Base-by-base conservation (phyloP, 1,140 invertebrate species). In the Stratiolaelaps scimitus region DNA sequence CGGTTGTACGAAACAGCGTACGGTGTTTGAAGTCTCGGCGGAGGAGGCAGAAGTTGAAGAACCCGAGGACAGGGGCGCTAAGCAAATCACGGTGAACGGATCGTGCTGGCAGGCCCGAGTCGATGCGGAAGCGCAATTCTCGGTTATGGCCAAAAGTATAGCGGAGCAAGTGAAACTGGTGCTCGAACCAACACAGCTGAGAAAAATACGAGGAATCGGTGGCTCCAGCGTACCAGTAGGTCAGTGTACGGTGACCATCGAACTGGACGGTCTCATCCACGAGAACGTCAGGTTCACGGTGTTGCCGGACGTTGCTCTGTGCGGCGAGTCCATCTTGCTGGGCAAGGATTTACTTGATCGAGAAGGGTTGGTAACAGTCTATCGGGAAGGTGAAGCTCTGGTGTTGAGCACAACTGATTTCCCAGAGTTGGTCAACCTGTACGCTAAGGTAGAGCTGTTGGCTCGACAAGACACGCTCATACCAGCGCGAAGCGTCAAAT, bases 301-400 rank as follows among this genome's bases (percentile, higher is more conserved):
- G n/a, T n/a, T 45, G 44, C 44, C 44, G 44, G 44, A 45, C 44
- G 44, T 13, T 45, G 44, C 44, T n/a, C 13, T 45, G 44, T 45
- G 13, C 13, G 44, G 44, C 44, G 44, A 45, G n/a, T 13, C 13
- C 13, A 45, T 45, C 13, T n/a, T 45, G 13, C 44, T 45, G 44
- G 44, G 44, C 13, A 45, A 45, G 44, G 44, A 45, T n/a, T n/a
- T 45, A 45, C 44, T 45, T n/a, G 44, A 45, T n/a, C n/a, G n/a
- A n/a, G n/a, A n/a, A 45, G 44, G 44, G 44, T 13, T 45, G 44
- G 13, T 45, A 13, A 45, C 44, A n/a, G 44, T 45, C n/a, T 45
- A 45, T n/a, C 13, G n/a, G 13, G 13, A 45, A 45, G 44, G 44
- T 13, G 13, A n/a, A 13, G 44, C 44, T n/a, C n/a, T 13, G 44